Evolutionary conservation across 1,140 invertebrate species (phyloP).

Genomic region (Olivierus martensii): DNA sequence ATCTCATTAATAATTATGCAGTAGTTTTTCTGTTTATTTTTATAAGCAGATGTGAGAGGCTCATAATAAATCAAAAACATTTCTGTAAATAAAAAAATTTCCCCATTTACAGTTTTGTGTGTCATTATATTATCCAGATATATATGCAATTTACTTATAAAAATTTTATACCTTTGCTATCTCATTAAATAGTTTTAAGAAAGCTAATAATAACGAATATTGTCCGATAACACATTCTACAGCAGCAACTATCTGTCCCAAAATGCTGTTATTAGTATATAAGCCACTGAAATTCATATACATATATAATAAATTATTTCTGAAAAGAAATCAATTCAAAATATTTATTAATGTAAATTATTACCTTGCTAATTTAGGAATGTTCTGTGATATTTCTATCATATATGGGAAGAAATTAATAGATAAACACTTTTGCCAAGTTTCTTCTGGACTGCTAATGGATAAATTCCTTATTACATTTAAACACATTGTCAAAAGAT

Average conservation of each 20-base stretch:
- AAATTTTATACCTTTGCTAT: constrained; percentile 25
- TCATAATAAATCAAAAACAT: no score
- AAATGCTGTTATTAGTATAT: constrained; percentile 13
- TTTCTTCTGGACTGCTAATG: not conserved
- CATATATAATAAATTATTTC: no score
- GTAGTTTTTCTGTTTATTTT: no score
- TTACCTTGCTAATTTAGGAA: not conserved
- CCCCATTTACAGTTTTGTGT: no score
- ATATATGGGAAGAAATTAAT: no score
- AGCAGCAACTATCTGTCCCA: constrained; percentile 30
- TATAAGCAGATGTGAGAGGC: no score
- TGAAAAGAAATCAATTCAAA: no score
- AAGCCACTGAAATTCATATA: constrained; percentile 9
- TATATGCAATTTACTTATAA: not conserved
- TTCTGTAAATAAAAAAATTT: no score
- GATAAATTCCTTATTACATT: not conserved
- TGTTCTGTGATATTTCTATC: no score
- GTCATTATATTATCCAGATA: no score
- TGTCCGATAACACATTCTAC: constrained; percentile 29
- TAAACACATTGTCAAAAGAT: not conserved
- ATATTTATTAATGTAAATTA: not conserved
- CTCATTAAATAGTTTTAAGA: constrained; percentile 27
- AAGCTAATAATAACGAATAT: constrained; percentile 30
- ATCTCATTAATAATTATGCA: no score
- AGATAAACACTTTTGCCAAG: not conserved